Evolutionary conservation across 2,888 invertebrate genomes (phyloP), one percentile per base, ranked within the genome.

Genomic region (Onthophagus sagittarius): DNA sequence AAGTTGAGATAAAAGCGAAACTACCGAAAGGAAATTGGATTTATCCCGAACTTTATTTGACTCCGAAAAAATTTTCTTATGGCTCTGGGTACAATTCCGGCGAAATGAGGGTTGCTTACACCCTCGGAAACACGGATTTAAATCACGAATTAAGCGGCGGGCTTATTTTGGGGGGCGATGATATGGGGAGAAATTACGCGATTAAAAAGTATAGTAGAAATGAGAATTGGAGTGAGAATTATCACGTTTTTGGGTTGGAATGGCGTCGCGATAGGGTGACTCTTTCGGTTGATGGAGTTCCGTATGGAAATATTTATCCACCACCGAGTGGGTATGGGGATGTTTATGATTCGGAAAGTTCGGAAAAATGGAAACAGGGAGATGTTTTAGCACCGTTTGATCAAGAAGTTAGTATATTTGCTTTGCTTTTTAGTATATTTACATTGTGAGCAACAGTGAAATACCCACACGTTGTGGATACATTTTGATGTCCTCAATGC

Each of bases 11-110:
- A 2, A 87, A 89, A 15, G 94, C 94, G 0, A 92, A 91, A 82
- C 80, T 94, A 15, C 93, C 94, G 0, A 87, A 87, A 76, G 94
- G 94, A 0, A 92, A 94, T 81, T 94, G 94, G 94, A 85, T 94
- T 14, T 88, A 92, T 80, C 94, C 94, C 71, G 72, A 75, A 53
- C 63, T 75, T 39, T 88, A 87, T 75, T 80, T 93, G 79, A 90
- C 93, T 79, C 93, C 94, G 0, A 84, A 86, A 6, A 87, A 89
- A 70, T 87, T 88, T 62, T 84, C 86, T 7, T 94, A 93, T 79
- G 94, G 93, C 0, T 75, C 83, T 81, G 76, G 86, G 77, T 89
- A 88, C 76, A 87, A 89, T 0, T 93, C 93, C 0, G 93, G 94
- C 0, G 88, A 93, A 80, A 88, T 96, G 62, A 89, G 93, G 69